Evolutionary conservation across 2,113 vertebrate genomes (phyloP).

Genomic region (Oostethus manadensis): DNA sequence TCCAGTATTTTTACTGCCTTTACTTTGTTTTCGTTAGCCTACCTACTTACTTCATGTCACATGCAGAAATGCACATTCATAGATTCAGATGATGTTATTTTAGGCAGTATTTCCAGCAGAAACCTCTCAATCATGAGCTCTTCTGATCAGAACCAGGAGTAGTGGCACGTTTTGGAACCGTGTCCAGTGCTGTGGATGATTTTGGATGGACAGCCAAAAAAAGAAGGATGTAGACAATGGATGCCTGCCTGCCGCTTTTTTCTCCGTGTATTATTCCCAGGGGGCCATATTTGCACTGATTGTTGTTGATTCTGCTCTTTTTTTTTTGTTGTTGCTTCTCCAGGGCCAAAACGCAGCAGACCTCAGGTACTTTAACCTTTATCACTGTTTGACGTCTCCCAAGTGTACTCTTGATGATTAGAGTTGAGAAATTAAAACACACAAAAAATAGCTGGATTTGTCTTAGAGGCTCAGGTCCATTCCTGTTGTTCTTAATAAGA

Average conservation of each 20-base stretch:
- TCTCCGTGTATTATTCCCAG: conserved; percentile 31
- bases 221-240: conserved; percentile 17
- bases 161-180: neutral
- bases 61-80: conserved; percentile 17
- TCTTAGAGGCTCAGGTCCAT: neutral
- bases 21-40: conserved; percentile 30
- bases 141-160: conserved; percentile 15
- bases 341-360: neutral
- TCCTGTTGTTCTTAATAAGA: neutral
- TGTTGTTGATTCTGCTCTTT: conserved; percentile 46
- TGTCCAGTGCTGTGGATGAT: conserved; percentile 14
- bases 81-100: conserved; percentile 26
- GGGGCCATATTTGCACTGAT: conserved; percentile 67
- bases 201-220: conserved; percentile 7
- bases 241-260: conserved; percentile 19
- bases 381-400: neutral
- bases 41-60: conserved; percentile 45
- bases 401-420: neutral
- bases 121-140: neutral
- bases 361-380: conserved; percentile 6
- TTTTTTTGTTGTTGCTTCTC: conserved; percentile 20
- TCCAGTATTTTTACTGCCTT: conserved; percentile 23
- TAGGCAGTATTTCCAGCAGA: conserved; percentile 23
- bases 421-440: neutral
- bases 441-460: neutral